Evolutionary conservation across 2,888 invertebrate species (phyloP), one percentile per base, ranked within the genome.

Genomic region (Mylabris sibirica): DNA sequence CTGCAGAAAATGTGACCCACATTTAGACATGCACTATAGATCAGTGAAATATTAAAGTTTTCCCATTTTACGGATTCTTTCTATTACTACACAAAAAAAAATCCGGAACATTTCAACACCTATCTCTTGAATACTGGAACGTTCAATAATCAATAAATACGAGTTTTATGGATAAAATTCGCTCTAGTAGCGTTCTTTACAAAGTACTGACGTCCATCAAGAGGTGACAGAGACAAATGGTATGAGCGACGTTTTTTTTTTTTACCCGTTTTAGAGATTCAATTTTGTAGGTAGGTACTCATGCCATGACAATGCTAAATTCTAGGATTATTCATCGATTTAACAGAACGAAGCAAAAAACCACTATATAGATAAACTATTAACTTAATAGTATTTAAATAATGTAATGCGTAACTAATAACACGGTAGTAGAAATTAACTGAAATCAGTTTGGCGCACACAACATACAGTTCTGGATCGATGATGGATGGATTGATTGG

Each of bases 191-290:
- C 8, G 17, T 44, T 4, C 17, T 17, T n/a, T 17, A 44, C 17
- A 44, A 17, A 44, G 8, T 6, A 11, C 6, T 44, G 44, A 44
- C 44, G 17, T 44, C 44, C 17, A 44, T 44, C 44, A 44, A 6
- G 17, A 11, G 44, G 17, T n/a, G 44, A 44, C 44, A 44, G 44
- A 44, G 44, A 44, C 44, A 44, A 44, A 44, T 44, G 44, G 30
- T 4, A 30, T n/a, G n/a, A 30, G 8, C 30, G 30, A 44, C n/a
- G 41, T 4, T 41, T 41, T 41, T n/a, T 44, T 44, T n/a, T 44
- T 38, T 44, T 17, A 1, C 1, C n/a, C n/a, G n/a, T n/a, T n/a
- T n/a, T n/a, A n/a, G 17, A 44, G n/a, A 44, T 44, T 44, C 44
- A 44, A 44, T 44, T 44, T 44, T n/a, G 6, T 5, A 35, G 35